phyloP scores from a whole-genome alignment of 2,113 vertebrate species.

The Coryphaenoides rupestris region DNA sequence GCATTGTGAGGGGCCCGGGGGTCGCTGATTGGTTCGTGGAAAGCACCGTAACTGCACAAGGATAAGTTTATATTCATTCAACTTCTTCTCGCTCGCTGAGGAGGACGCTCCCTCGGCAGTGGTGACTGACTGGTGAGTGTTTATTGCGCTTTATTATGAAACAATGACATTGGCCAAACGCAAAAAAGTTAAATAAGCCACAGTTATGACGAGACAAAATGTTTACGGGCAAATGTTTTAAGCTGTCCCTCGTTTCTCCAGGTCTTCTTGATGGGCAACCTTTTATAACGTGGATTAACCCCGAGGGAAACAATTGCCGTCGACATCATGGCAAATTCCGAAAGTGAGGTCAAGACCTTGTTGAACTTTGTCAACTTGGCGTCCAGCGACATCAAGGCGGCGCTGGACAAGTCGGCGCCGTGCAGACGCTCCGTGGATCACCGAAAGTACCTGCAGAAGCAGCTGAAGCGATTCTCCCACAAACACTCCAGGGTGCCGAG shows the following conservation, averaged over 20 bases:
- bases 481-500: constrained; percentile 85
- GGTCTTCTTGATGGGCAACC: constrained; percentile 22
- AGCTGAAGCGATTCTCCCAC: constrained; percentile 95
- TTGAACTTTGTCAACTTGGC: constrained; percentile 97
- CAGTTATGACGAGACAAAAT: too few relatives aligned
- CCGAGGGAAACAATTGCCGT: too few relatives aligned
- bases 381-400: constrained; percentile 97
- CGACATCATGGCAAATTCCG: constrained; percentile 82
- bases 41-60: constrained; percentile 88
- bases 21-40: constrained; percentile 98
- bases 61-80: constrained; percentile 98
- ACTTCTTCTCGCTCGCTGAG: constrained; percentile 76
- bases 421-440: constrained; percentile 96
- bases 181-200: too few relatives aligned
- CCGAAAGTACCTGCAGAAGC: constrained; percentile 96
- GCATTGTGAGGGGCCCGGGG: constrained; percentile 92
- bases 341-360: constrained; percentile 96
- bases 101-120: constrained; percentile 12
- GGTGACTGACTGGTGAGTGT: constrained; percentile 48
- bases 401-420: constrained; percentile 93
- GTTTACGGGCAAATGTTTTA: background rate
- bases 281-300: constrained; percentile 57
- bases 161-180: too few relatives aligned
- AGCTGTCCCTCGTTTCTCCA: constrained; percentile 10
- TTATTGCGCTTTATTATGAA: background rate